Base-by-base conservation (phyloP, 2,888 invertebrate genomes). In the Adelognathus sp. region DNA sequence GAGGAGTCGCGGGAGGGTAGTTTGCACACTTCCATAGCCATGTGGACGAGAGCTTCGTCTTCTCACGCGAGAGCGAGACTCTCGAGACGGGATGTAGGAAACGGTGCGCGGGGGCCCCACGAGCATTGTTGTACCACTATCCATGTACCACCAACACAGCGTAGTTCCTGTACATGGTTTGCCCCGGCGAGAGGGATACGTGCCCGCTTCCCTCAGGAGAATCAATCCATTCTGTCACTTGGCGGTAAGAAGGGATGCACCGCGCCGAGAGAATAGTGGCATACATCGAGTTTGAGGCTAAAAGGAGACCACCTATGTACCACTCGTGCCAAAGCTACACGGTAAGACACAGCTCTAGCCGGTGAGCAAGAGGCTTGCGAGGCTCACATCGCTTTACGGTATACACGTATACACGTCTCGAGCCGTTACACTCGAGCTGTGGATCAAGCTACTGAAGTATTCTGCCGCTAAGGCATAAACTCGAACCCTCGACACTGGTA, bases 181-280 rank as follows among this genome's bases (percentile, higher is more conserved):
- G 44, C 18, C 24, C 24, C 33, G 33, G 50, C 33, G 50, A 14
- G 7, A 31, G 21, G 33, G 64, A 4, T 50, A 21, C 36, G 11
- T 36, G 14, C 33, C 50, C 39, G 27, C 36, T 58, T 41, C 64
- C 39, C 76, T 70, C 41, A 33, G 9, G 31, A 66, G 71, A 71
- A 76, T 76, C 76, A 76, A 76, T 72, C 63, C 29, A 63, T 76
- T 76, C 60, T 46, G 46, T 70, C 63, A 58, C 70, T 76, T 64
- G 56, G 63, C 29, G 41, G 56, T 41, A 56, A 46, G 56, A 52
- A 33, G 39, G 56, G 36, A 58, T 56, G 21, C 46, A 33, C 21
- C 24, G 9, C 31, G 11, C 7, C 11, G 56, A 70, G 63, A 64
- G 36, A 64, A 56, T 39, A 58, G 29, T 14, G 58, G n/a, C n/a